phyloP scores from a whole-genome alignment of 2,888 invertebrate genomes.

The Trissolcus japonicus region DNA sequence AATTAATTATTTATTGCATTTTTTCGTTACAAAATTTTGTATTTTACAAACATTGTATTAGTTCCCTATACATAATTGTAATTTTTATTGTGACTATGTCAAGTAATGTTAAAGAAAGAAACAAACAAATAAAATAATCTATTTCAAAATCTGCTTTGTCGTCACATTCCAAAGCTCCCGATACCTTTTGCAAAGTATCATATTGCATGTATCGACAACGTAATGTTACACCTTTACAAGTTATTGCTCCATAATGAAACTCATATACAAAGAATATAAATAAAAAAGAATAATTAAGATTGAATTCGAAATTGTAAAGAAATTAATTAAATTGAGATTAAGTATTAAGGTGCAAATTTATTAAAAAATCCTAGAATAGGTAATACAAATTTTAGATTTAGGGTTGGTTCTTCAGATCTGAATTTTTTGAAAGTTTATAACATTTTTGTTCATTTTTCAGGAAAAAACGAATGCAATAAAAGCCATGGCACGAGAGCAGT shows the following conservation, averaged over 20 bases:
- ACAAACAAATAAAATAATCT: neutral
- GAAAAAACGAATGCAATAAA: slow-evolving; percentile 91
- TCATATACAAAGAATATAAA: neutral
- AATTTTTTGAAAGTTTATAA: neutral
- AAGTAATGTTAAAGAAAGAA: neutral
- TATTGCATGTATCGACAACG: slow-evolving; percentile 37
- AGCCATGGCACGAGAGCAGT: slow-evolving; percentile 78
- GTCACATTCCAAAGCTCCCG: slow-evolving; percentile 43
- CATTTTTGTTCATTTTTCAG: slow-evolving; percentile 61
- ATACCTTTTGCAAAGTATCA: slow-evolving; percentile 30
- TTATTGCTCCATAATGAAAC: slow-evolving; percentile 16
- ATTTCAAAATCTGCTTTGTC: slow-evolving; percentile 30
- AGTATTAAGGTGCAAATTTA: too few species aligned
- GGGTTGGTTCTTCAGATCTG: neutral
- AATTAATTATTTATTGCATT: too few species aligned
- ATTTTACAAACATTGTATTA: too few species aligned
- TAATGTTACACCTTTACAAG: slow-evolving; percentile 39
- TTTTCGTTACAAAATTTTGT: too few species aligned
- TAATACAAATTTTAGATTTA: neutral
- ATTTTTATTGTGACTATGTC: too few species aligned
- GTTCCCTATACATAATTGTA: too few species aligned
- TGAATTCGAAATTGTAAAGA: too few species aligned
- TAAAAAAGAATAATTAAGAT: too few species aligned
- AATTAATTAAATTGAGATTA: too few species aligned
- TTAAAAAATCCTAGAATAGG: too few species aligned